A percentile compares a stretch with the other conserved stretches of the same genome.
phyloP scores from a whole-genome alignment of 1,140 invertebrate genomes.

The Gonatopus flavifemur region DNA sequence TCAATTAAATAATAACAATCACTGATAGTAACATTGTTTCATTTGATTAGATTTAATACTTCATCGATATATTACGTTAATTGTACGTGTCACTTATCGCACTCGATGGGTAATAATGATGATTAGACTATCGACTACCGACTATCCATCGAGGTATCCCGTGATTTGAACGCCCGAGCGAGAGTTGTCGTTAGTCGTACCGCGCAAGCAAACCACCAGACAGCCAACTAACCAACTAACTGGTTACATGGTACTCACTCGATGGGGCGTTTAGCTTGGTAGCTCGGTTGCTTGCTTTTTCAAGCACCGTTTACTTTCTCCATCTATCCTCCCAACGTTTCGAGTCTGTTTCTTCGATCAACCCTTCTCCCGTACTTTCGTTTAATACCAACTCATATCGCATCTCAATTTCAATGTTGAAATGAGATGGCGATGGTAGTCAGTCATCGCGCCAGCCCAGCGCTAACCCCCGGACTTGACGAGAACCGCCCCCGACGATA shows the following conservation, averaged over 20 bases:
- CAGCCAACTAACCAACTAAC: slow-evolving; percentile 8
- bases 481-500: slow-evolving; percentile 49
- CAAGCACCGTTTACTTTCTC: slow-evolving; percentile 15
- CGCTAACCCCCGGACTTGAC: slow-evolving; percentile 18
- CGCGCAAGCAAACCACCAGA: slow-evolving; percentile 12
- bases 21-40: no score
- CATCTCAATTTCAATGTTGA: no score
- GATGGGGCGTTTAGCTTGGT: not conserved
- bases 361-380: no score
- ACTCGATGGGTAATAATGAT: no score
- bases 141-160: slow-evolving; percentile 16
- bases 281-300: slow-evolving; percentile 23
- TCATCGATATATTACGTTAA: no score
- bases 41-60: no score
- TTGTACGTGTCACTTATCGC: no score
- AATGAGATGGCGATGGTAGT: no score
- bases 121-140: not conserved
- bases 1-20: not conserved
- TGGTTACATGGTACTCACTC: no score
- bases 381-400: no score
- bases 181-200: no score
- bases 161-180: slow-evolving; percentile 58
- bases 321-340: slow-evolving; percentile 10
- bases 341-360: slow-evolving; percentile 9
- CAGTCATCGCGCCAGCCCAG: slow-evolving; percentile 12